Evolutionary conservation across 30 jellyfish, hydroid and myxozoan species (phyloP).

Genomic region (Aurelia coerulea): DNA sequence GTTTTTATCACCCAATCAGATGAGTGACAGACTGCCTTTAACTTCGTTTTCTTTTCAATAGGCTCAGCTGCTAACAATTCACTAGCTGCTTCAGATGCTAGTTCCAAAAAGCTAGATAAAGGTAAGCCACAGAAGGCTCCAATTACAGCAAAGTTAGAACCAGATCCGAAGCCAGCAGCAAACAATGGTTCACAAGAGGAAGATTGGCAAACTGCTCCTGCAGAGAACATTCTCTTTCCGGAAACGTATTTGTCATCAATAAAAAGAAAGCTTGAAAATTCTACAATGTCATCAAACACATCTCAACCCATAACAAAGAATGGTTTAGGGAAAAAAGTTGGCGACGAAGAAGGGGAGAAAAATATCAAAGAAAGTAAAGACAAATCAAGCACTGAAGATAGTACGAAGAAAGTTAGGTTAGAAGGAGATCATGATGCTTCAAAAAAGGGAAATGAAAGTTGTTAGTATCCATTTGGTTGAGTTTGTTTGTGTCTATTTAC

Average conservation of each 20-base stretch:
- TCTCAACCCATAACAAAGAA: slow-evolving; percentile 37
- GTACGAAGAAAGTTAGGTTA: not conserved
- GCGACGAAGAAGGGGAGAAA: slow-evolving; percentile 21
- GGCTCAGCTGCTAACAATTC: too few relatives aligned
- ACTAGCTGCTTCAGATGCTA: too few relatives aligned
- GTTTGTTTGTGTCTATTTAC: too few relatives aligned
- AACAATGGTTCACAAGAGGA: slow-evolving; percentile 38
- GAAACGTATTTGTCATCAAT: slow-evolving; percentile 60
- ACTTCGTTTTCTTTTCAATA: too few relatives aligned
- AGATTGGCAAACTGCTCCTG: slow-evolving; percentile 68
- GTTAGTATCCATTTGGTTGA: too few relatives aligned
- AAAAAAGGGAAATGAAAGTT: slow-evolving; percentile 13
- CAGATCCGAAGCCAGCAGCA: slow-evolving; percentile 17
- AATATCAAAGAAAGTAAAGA: slow-evolving; percentile 16
- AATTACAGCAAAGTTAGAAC: slow-evolving; percentile 13
- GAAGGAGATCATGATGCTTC: slow-evolving; percentile 6
- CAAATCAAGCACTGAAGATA: slow-evolving; percentile 34
- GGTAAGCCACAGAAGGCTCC: not conserved
- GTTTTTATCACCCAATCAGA: too few relatives aligned
- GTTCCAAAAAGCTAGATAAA: too few relatives aligned
- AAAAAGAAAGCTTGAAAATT: slow-evolving; percentile 52
- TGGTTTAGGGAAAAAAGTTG: slow-evolving; percentile 26
- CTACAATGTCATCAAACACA: slow-evolving; percentile 38
- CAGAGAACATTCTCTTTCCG: slow-evolving; percentile 60
- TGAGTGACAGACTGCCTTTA: too few relatives aligned